phyloP scores from a whole-genome alignment of 2,797 vertebrate genomes.

The Vireo griseus region DNA sequence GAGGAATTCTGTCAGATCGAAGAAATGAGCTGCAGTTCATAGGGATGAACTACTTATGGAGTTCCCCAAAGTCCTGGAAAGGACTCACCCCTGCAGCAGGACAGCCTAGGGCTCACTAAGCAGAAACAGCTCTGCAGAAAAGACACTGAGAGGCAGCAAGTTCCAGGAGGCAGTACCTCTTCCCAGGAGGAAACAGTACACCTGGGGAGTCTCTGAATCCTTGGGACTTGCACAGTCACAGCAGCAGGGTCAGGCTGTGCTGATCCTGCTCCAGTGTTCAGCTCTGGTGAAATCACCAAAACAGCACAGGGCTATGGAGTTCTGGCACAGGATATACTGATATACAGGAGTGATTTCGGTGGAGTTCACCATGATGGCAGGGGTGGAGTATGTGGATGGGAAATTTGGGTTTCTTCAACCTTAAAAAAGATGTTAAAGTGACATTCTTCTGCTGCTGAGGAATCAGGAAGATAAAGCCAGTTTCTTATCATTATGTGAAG shows the following conservation, averaged over 20 bases:
- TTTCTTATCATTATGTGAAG: neutral
- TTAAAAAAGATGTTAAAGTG: neutral
- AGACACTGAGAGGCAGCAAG: neutral
- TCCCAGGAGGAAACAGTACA: neutral
- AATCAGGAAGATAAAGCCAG: neutral
- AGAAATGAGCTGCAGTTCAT: neutral
- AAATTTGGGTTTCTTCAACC: neutral
- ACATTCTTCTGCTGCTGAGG: neutral
- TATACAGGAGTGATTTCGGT: neutral
- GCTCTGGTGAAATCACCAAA: accelerated
- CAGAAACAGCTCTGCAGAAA: neutral
- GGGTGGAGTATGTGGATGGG: neutral
- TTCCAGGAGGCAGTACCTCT: neutral
- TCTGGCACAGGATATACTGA: neutral
- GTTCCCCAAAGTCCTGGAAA: neutral
- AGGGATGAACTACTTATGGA: accelerated
- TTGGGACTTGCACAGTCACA: neutral
- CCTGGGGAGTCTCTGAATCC: neutral
- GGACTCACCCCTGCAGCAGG: neutral
- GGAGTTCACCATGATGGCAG: neutral
- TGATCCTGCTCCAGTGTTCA: neutral
- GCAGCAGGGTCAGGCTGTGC: neutral
- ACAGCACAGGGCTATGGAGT: neutral
- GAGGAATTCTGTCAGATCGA: neutral
- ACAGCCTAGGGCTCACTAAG: neutral